A percentile compares a stretch with the other conserved stretches of the same genome.
These are phyloP conservation scores for Anagyrus pseudococci DNA, from an alignment of 2,888 invertebrate species.

Conservation along the genomic window DNA sequence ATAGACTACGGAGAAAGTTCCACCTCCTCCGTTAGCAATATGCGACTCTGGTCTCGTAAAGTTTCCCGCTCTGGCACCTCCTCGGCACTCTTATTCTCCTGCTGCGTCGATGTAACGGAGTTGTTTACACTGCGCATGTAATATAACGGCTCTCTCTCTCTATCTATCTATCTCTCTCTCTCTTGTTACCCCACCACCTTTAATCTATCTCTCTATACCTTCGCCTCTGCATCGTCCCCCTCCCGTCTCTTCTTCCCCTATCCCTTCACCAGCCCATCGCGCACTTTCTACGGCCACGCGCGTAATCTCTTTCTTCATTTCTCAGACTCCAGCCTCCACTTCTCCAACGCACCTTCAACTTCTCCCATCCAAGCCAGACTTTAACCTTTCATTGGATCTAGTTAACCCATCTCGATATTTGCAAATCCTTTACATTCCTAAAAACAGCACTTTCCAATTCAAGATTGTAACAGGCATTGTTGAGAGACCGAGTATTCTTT, in stretches of 20 bases:
- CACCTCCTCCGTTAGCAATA: conserved; percentile 56
- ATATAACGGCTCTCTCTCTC: conserved; percentile 44
- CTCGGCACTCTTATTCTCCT: conserved; percentile 54
- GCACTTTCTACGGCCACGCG: neutral
- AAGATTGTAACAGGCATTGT: neutral
- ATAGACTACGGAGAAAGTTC: conserved; percentile 42
- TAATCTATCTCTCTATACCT: no score
- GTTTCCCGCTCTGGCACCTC: conserved; percentile 60
- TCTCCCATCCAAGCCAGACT: no score
- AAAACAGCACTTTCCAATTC: neutral
- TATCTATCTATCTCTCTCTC: conserved; percentile 21
- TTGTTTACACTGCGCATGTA: conserved; percentile 63
- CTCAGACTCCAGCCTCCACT: no score
- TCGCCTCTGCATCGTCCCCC: no score
- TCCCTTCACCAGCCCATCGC: neutral
- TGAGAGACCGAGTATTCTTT: neutral
- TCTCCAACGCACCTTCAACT: no score
- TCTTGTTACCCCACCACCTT: no score
- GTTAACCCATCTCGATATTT: no score
- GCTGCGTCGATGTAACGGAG: conserved; percentile 60
- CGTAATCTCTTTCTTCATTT: no score
- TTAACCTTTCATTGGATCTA: no score
- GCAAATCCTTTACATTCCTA: neutral
- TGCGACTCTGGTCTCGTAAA: conserved; percentile 56
- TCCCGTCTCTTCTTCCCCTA: neutral